Conservation (phyloP, 2,888 invertebrate genomes). For the Anthophora plumipes region DNA sequence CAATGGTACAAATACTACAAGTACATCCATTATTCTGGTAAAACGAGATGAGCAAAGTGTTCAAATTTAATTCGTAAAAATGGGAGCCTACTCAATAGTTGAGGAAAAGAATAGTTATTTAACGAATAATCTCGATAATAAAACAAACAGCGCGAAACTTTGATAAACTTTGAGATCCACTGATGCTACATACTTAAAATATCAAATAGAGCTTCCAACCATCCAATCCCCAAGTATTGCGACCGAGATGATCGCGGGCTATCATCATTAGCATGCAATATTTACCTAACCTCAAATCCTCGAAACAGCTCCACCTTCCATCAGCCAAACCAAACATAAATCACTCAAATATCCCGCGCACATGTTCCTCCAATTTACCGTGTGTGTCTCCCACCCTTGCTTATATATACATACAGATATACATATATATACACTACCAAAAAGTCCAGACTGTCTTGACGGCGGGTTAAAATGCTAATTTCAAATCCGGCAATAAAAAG, state of each 20-base stretch:
- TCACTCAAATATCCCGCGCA: conserved; percentile 32
- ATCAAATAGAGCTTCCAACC: too few relatives aligned
- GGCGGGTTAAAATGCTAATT: conserved; percentile 49
- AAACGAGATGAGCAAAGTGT: too few relatives aligned
- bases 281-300: background rate
- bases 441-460: background rate
- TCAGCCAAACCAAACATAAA: conserved; percentile 23
- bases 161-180: too few relatives aligned
- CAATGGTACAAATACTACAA: too few relatives aligned
- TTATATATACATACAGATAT: too few relatives aligned
- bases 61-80: too few relatives aligned
- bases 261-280: background rate
- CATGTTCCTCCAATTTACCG: conserved; percentile 9
- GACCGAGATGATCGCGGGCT: background rate
- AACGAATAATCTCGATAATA: too few relatives aligned
- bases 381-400: background rate
- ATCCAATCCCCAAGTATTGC: background rate
- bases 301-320: background rate
- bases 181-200: too few relatives aligned
- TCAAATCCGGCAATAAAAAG: conserved; percentile 31
- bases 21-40: too few relatives aligned
- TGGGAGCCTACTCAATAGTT: too few relatives aligned
- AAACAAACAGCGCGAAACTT: too few relatives aligned
- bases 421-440: background rate
- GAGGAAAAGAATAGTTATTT: too few relatives aligned